Percentiles rank a stretch among this genome's conserved stretches.
Conservation (phyloP, 2,113 vertebrate genomes). For the Periophthalmodon schlosseri region DNA sequence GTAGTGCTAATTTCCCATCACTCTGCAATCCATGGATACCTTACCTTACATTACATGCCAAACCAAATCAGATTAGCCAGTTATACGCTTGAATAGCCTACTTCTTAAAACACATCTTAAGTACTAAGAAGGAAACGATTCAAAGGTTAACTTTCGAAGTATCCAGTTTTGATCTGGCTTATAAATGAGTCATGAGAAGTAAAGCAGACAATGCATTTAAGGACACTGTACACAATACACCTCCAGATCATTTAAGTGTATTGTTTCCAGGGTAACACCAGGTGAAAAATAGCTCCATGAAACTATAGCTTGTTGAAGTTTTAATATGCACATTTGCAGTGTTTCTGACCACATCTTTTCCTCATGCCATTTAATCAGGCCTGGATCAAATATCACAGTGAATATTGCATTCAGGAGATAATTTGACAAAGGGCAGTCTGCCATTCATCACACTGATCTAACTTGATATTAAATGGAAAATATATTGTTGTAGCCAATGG, state of each 20-base stretch:
- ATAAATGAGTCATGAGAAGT: neutral
- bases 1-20: too few species aligned
- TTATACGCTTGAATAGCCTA: too few species aligned
- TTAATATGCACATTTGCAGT: slow-evolving; percentile 3
- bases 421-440: slow-evolving; percentile 30
- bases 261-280: neutral
- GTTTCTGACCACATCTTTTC: neutral
- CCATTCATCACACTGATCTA: slow-evolving; percentile 20
- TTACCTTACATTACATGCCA: too few species aligned
- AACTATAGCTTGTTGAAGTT: neutral
- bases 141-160: neutral
- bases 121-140: neutral
- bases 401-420: slow-evolving; percentile 16
- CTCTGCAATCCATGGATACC: too few species aligned
- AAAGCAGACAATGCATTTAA: neutral
- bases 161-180: neutral
- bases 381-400: slow-evolving; percentile 21
- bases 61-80: too few species aligned
- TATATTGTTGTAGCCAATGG: neutral
- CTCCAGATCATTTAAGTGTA: neutral
- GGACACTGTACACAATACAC: neutral
- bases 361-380: slow-evolving; percentile 14
- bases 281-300: neutral
- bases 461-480: neutral
- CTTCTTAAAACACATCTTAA: neutral